Evolutionary conservation across 1,140 invertebrate species (phyloP).

Genomic region (Brachionus manjavacas): DNA sequence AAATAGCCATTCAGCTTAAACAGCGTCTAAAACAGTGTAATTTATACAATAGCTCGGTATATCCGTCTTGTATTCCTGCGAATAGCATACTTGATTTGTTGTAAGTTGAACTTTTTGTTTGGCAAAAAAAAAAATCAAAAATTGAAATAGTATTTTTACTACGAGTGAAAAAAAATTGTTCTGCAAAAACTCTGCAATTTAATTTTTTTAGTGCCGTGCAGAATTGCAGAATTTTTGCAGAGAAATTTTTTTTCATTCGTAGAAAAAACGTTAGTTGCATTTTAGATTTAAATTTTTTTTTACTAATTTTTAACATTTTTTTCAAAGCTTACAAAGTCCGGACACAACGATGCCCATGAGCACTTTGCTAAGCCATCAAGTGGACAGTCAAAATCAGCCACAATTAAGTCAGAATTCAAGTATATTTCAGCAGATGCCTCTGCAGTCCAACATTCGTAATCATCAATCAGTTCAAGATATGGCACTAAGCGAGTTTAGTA

Average conservation of each 20-base stretch:
- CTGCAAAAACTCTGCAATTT: no score
- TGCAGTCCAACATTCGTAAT: not conserved
- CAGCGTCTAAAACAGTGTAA: conserved; percentile 42
- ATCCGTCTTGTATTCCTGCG: conserved; percentile 30
- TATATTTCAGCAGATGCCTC: not conserved
- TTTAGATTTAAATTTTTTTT: no score
- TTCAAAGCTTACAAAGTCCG: not conserved
- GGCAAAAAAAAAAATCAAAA: no score
- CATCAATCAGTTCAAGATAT: not conserved
- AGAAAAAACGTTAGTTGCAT: no score
- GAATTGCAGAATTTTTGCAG: no score
- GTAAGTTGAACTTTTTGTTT: not conserved
- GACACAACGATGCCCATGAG: not conserved
- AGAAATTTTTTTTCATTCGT: no score
- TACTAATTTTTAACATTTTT: not conserved
- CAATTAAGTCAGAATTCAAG: conserved; percentile 28
- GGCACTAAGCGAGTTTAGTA: conserved; percentile 22
- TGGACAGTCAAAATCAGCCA: not conserved
- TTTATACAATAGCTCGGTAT: conserved; percentile 36
- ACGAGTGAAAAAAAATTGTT: no score
- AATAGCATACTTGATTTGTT: conserved; percentile 41
- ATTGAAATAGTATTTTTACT: no score
- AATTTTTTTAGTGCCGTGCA: no score
- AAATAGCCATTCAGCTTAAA: conserved; percentile 35
- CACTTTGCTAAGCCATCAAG: not conserved